Percentiles rank a stretch among this genome's conserved stretches.
phyloP scores from a whole-genome alignment of 2,888 invertebrate genomes.

The Sympetrum striolatum region DNA sequence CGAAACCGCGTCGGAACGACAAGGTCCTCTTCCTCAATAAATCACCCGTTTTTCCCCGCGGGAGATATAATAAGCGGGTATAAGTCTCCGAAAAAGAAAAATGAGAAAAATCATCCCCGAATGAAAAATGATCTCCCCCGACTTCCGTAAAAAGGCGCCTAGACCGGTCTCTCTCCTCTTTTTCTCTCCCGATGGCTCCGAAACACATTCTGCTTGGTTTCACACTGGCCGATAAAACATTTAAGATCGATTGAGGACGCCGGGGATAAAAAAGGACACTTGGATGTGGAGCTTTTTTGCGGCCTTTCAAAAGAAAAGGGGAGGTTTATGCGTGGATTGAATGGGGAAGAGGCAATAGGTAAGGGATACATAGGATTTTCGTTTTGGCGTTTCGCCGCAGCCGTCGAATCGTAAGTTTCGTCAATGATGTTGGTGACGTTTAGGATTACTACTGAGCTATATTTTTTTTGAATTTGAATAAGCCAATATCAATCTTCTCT shows the following conservation, averaged over 20 bases:
- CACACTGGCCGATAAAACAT: constrained; percentile 20
- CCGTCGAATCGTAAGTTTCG: too few relatives aligned
- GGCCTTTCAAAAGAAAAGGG: background rate
- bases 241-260: background rate
- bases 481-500: too few relatives aligned
- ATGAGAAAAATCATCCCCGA: background rate
- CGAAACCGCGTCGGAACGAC: background rate
- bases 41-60: background rate
- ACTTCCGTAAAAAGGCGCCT: background rate
- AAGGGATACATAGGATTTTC: too few relatives aligned
- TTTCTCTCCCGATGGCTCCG: background rate
- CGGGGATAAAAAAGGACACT: background rate
- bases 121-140: background rate
- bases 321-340: background rate
- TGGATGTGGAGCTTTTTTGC: background rate
- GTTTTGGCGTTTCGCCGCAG: too few relatives aligned
- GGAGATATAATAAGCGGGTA: background rate
- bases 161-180: background rate
- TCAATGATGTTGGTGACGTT: too few relatives aligned
- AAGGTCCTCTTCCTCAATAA: background rate
- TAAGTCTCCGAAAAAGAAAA: background rate
- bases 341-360: background rate
- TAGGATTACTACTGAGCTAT: too few relatives aligned
- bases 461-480: too few relatives aligned
- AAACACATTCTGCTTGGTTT: constrained; percentile 11